Base-by-base conservation (phyloP, 53 echinoderm and acorn worm genomes). In the Antedon mediterranea region DNA sequence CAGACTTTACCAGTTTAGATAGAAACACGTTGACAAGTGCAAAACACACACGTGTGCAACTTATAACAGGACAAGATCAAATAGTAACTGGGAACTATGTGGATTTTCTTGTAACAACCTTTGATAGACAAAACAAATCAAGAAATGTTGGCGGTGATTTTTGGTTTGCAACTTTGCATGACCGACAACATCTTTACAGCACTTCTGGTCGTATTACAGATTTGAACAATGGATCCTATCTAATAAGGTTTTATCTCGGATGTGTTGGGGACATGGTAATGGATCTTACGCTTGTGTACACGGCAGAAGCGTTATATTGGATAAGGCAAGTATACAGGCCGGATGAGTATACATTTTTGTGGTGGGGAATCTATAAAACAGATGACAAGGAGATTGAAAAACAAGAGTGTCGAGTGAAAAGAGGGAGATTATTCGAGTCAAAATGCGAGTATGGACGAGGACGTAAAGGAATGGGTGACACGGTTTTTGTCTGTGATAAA, bases 301-400 rank as follows among this genome's bases (percentile, higher is more conserved):
- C 81, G 26, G 70, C 75, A 3, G 41, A 76, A 28, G 77, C 81
- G 0, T 71, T 79, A 13, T 72, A 73, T 14, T 85, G 81, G 81
- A n/a, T 85, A 29, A 75, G 77, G 15, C 76, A 85, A 32, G 43
- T 81, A 11, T 85, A 81, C 77, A 79, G 80, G 81, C 74, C 73
- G 23, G 81, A 76, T 0, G 85, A 81, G 30, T 76, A 80, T 31
- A 76, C 76, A 27, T 76, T 81, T 30, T 76, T 77, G 11, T 85
- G 81, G 81, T 14, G 30, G 3, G 85, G 76, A 0, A 73, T 11
- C 13, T 79, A 77, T 33, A 29, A n/a, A 30, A 29, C 43, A 34
- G 32, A 4, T 28, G 71, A 31, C 0, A 15, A 18, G n/a, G 18
- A 7, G 29, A 33, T 32, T 28, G 76, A 32, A 0, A 42, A 76